Base-by-base conservation (phyloP, 2,888 invertebrate genomes). In the Drosophila limbata region DNA sequence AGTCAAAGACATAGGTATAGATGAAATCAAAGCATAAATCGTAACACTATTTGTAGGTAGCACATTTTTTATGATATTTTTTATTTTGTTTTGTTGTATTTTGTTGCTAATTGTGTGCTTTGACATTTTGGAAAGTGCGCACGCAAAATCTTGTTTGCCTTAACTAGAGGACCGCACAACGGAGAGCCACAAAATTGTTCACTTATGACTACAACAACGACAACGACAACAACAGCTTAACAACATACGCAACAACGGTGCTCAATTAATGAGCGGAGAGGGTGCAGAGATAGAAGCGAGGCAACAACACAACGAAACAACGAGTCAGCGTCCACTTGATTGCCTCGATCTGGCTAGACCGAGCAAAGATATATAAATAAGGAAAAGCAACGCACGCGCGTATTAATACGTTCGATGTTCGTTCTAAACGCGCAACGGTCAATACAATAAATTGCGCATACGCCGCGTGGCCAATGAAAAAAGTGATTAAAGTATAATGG, bases 321-420 rank as follows among this genome's bases (percentile, higher is more conserved):
- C 60, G 82, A 67, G 52, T 66, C 80, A 82, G 73, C 77, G 74
- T 78, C 79, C 82, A 81, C 84, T 85, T 88, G 91, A 90, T 92
- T 90, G 90, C 92, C 92, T 92, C 92, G 92, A 87, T 90, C 87
- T 77, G 87, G 84, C 70, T 79, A 83, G 85, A 83, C 73, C 63
- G 52, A 17, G 90, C 85, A 69, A 83, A 77, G 71, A 86, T 84
- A 92, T 92, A 92, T 92, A 92, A 92, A 92, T 92, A 91, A 92
- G 92, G 92, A 92, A 85, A 85, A 76, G 89, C 85, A 89, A 87
- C 88, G 88, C 89, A 89, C 89, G 89, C 85, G 85, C 88, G 89
- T 87, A 84, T 87, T 87, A 87, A 79, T 78, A 40, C 79, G 72
- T 74, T 87, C 72, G 61, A 71, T 79, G 78, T 79, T 71, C 78